A percentile compares a stretch with the other conserved stretches of the same genome.
Conservation (phyloP, 2,113 vertebrate species). For the Melanerpes aurifrons region DNA sequence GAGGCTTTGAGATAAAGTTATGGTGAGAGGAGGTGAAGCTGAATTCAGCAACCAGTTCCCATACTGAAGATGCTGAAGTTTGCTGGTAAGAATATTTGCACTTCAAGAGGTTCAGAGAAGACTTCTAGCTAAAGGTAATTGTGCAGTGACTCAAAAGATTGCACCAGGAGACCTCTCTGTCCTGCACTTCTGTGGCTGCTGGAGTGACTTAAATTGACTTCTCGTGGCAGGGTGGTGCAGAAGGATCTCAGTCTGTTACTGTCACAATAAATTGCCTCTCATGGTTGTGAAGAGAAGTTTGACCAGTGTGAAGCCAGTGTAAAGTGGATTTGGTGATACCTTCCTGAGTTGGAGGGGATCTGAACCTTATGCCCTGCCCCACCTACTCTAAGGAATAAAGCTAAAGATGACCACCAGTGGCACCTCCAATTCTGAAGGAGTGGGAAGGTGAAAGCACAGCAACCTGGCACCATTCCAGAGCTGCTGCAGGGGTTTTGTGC, state of each 20-base stretch:
- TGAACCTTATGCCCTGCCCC: neutral
- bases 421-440: neutral
- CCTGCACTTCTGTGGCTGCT: constrained; percentile 55
- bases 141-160: neutral
- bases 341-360: neutral
- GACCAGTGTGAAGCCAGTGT: constrained; percentile 26
- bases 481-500: neutral
- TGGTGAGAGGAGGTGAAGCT: constrained; percentile 17
- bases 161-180: neutral
- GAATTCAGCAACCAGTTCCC: constrained; percentile 55
- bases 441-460: neutral
- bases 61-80: neutral
- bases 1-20: neutral
- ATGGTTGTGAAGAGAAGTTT: constrained; percentile 24
- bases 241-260: neutral
- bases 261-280: constrained; percentile 28
- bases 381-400: neutral
- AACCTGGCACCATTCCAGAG: neutral
- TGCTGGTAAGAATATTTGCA: constrained; percentile 23
- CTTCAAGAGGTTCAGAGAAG: constrained; percentile 5
- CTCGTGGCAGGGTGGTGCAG: constrained; percentile 26
- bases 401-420: constrained; percentile 58
- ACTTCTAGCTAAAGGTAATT: neutral
- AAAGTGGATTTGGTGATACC: neutral
- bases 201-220: constrained; percentile 20